Conservation (phyloP, 1,140 invertebrate species). For the Trissolcus basalis region DNA sequence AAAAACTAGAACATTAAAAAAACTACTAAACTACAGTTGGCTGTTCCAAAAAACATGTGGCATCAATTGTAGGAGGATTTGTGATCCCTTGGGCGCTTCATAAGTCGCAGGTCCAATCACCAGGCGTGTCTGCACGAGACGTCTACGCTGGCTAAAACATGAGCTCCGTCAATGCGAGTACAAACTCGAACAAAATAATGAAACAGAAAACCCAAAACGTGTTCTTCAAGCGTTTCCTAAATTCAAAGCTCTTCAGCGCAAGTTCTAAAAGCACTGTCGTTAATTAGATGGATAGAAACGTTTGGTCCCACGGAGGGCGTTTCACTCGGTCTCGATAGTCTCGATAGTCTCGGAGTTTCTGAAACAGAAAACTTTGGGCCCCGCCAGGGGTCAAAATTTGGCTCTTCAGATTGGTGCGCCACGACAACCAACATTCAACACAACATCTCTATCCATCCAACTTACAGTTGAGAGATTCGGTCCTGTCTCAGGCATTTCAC, state of each 20-base stretch:
- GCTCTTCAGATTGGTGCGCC: conserved; percentile 6
- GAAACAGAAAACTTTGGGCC: conserved; percentile 47
- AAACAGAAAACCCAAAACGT: too few species aligned
- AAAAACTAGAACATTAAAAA: too few species aligned
- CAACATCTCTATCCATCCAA: conserved; percentile 42
- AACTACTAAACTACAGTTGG: conserved; percentile 4
- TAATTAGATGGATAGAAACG: conserved; percentile 53
- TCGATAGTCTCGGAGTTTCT: conserved; percentile 34
- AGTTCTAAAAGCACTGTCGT: conserved; percentile 34
- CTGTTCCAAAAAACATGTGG: background rate
- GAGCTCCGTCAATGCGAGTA: conserved; percentile 61
- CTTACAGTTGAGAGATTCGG: conserved; percentile 24
- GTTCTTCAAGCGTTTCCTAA: background rate
- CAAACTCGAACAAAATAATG: too few species aligned
- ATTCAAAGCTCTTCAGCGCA: conserved; percentile 18
- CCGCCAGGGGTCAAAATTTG: conserved; percentile 2
- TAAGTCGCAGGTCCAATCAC: conserved; percentile 46
- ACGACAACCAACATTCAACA: conserved; percentile 25
- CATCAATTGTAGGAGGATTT: too few species aligned
- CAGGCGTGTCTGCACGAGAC: conserved; percentile 70
- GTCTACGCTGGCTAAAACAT: conserved; percentile 72
- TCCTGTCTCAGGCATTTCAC: conserved; percentile 8
- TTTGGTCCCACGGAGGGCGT: conserved; percentile 24
- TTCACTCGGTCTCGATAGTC: conserved; percentile 26
- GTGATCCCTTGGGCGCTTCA: background rate